Base-by-base conservation (phyloP, 2,113 vertebrate genomes). In the Amphilophus citrinellus region DNA sequence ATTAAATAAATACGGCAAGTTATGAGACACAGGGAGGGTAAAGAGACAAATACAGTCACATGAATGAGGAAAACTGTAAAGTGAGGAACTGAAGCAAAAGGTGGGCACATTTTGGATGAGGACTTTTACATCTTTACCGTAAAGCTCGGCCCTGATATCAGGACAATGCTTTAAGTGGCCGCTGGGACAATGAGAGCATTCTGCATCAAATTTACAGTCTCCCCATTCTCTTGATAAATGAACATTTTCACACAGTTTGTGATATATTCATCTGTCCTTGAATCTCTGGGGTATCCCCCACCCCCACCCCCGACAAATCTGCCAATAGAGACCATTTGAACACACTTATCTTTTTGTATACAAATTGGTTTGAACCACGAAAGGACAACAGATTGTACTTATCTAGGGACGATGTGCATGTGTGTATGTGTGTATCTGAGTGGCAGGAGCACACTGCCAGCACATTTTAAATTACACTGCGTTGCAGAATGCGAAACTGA, bases 291-390 rank as follows among this genome's bases (percentile, higher is more conserved):
- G 66, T 58, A 75, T 32, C 71, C 61, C 7, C 56, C 61, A 37
- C 6, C 30, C 15, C 30, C 44, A 20, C 44, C 62, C 20, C 37
- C 22, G 2, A 20, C 79, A 87, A 82, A 85, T 87, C 62, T 78
- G 47, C 62, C 66, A 65, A 42, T 32, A 44, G 61, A 80, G 59
- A 39, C 62, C 59, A 82, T 83, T 84, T 68, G 63, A 84, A 82
- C 71, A 47, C 78, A 87, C 76, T 86, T 87, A 90, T 89, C 82
- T 86, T 39, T 77, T 65, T 86, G 87, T 84, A 82, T 73, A 89
- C 71, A 85, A 90, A 85, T 88, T 86, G 81, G 86, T 90, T 89
- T 91, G 75, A 91, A 87, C 82, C 75, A 47, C 35, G 13, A 77
- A 86, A 86, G 84, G 79, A 88, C 80, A 85, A 83, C 80, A 82